Evolutionary conservation across 53 echinoderm and acorn worm species (phyloP), one percentile per base, ranked within the genome.

Genomic region (Pentamera pediparva): DNA sequence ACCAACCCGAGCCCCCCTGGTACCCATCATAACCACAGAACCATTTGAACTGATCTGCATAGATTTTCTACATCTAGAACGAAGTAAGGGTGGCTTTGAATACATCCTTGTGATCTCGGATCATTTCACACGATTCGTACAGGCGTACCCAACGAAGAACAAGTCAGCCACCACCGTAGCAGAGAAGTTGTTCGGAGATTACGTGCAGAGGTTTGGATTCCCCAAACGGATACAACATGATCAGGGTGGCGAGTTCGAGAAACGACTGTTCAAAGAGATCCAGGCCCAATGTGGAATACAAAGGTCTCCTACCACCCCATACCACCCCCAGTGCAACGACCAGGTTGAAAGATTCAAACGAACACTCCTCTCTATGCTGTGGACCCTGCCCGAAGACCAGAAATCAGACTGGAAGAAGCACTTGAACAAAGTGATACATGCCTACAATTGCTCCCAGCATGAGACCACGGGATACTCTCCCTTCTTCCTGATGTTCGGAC

Each of bases 241-340:
- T 25, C 88, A 88, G 27, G 83, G 83, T 8, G 18, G 81, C 12
- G 83, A 84, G 45, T 83, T 88, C 58, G 83, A 88, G 29, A 88
- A 88, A 34, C 41, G 65, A 21, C 56, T 86, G 20, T 86, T 86
- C 45, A 35, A 43, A 1, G 27, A 53, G 6, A 59, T 86, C 4
- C 53, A 76, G 28, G 13, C 59, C 12, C 39, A 59, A 0, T 17
- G 36, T 20, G 70, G 70, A 17, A 56, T 83, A 11, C n/a, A 56
- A 24, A 18, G 31, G 2, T 83, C 83, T 18, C 47, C 56, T 6
- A 79, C 19, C 52, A 71, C n/a, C n/a, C n/a, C n/a, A n/a, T n/a
- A n/a, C n/a, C n/a, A n/a, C n/a, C n/a, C n/a, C n/a, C n/a, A n/a
- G 30, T n/a, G 32, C 6, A 48, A 49, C 7, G 32, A 20, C 10